Evolutionary conservation across 2,113 vertebrate genomes (phyloP).

Genomic region (Heterotilapia buettikoferi): DNA sequence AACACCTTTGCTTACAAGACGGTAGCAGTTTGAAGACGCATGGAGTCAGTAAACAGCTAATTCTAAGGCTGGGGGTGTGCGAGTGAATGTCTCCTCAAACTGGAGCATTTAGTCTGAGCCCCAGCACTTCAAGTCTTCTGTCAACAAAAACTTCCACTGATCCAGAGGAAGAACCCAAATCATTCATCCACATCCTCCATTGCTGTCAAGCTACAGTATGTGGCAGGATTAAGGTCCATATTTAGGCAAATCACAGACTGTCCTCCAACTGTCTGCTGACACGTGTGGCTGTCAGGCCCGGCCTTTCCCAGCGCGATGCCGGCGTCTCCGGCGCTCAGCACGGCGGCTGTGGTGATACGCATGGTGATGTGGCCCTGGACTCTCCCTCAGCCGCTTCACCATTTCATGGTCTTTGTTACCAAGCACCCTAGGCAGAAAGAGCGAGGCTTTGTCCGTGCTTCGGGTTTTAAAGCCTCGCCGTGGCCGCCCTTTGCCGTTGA

Average conservation of each 20-base stretch:
- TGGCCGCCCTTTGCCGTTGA: conserved; percentile 95
- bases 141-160: background rate
- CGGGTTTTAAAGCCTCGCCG: conserved; percentile 90
- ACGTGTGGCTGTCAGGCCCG: background rate
- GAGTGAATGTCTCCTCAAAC: background rate
- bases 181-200: background rate
- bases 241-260: background rate
- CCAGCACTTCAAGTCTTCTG: background rate
- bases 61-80: conserved; percentile 14
- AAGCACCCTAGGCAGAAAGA: conserved; percentile 92
- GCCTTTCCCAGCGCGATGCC: conserved; percentile 26
- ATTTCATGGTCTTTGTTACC: conserved; percentile 90
- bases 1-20: background rate
- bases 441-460: conserved; percentile 92
- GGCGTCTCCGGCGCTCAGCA: conserved; percentile 24
- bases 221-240: background rate
- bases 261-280: background rate
- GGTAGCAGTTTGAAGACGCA: background rate
- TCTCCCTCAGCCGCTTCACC: conserved; percentile 69
- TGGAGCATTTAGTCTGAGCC: background rate
- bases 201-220: background rate
- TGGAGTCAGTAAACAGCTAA: background rate
- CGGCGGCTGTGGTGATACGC: conserved; percentile 32
- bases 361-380: conserved; percentile 55
- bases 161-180: background rate